Conservation (phyloP, 1,140 invertebrate species). For the Drosophila sp. region DNA sequence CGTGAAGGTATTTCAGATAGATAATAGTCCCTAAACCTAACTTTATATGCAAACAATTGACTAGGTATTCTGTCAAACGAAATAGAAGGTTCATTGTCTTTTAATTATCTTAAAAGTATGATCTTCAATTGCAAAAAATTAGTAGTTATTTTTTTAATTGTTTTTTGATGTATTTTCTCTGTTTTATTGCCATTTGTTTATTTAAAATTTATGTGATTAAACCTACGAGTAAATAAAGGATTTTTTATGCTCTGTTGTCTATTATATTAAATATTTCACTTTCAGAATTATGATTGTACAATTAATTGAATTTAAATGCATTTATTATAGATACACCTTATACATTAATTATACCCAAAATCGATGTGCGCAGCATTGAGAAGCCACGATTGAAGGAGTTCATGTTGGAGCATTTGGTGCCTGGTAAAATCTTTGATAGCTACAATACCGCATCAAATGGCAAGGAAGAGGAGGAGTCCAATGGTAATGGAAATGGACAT, state of each 20-base stretch:
- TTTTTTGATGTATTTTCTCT: too few species aligned
- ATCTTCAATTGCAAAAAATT: too few species aligned
- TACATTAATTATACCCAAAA: constrained; percentile 87
- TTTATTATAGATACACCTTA: constrained; percentile 86
- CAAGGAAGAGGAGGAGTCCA: constrained; percentile 74
- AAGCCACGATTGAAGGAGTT: constrained; percentile 86
- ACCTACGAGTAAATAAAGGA: too few species aligned
- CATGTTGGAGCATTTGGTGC: constrained; percentile 86
- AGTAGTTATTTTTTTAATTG: too few species aligned
- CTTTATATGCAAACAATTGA: constrained; percentile 2
- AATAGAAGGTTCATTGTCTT: constrained; percentile 11
- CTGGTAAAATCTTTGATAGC: constrained; percentile 86
- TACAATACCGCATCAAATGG: constrained; percentile 82
- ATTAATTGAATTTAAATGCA: too few species aligned
- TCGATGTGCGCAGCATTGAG: constrained; percentile 85
- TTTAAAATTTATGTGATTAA: too few species aligned
- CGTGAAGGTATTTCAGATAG: constrained; percentile 12
- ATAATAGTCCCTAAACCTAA: constrained; percentile 1
- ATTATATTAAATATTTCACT: too few species aligned
- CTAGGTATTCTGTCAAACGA: neutral
- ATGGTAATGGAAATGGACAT: constrained; percentile 84
- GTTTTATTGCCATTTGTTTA: too few species aligned
- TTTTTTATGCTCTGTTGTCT: too few species aligned
- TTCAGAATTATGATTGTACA: too few species aligned
- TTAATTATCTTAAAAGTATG: neutral